Percentiles rank a stretch among this genome's conserved stretches.
phyloP scores from a whole-genome alignment of 1,140 invertebrate species.

The Uloborus diversus region DNA sequence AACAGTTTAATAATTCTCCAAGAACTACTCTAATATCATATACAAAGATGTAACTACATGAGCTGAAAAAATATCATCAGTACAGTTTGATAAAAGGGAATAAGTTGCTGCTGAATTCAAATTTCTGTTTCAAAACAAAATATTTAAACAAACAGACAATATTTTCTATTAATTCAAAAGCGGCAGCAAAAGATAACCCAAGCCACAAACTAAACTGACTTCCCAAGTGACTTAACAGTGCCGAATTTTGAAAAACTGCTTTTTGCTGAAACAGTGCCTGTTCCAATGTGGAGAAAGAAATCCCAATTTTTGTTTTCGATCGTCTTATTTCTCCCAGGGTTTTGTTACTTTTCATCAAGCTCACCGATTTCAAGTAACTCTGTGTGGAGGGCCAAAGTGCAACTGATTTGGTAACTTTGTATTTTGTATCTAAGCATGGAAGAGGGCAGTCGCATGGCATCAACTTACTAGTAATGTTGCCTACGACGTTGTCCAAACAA shows the following conservation, averaged over 20 bases:
- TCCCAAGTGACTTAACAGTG: constrained; percentile 28
- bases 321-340: background rate
- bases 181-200: constrained; percentile 4
- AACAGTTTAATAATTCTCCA: too few relatives aligned
- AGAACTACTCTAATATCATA: too few relatives aligned
- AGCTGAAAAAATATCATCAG: too few relatives aligned
- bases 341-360: background rate
- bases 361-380: background rate
- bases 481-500: background rate
- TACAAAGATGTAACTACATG: too few relatives aligned
- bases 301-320: background rate
- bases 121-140: too few relatives aligned
- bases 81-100: too few relatives aligned
- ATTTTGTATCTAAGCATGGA: background rate
- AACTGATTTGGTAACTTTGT: background rate
- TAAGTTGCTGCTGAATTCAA: too few relatives aligned
- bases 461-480: background rate
- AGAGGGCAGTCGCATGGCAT: background rate
- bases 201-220: constrained; percentile 29
- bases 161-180: constrained; percentile 25
- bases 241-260: constrained; percentile 26
- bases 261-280: background rate
- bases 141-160: background rate
- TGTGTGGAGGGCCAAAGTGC: background rate
- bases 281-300: background rate